Evolutionary conservation across 2,113 vertebrate genomes (phyloP).

Genomic region (Gobiocypris rarus): DNA sequence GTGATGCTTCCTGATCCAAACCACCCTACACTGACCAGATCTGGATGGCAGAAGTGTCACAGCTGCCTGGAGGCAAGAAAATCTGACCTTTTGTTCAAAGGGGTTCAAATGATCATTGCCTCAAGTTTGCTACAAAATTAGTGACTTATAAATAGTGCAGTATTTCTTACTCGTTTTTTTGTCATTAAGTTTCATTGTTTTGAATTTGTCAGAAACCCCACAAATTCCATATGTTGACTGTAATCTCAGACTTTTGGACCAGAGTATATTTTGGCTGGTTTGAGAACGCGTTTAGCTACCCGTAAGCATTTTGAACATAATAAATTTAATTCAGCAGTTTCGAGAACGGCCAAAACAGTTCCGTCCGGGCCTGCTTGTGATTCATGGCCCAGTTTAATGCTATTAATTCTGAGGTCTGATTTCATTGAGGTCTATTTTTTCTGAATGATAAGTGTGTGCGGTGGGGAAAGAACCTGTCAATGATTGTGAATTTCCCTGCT

Average conservation of each 20-base stretch:
- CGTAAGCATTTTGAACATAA: neutral
- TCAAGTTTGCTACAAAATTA: slow-evolving; percentile 20
- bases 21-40: slow-evolving; percentile 88
- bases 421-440: slow-evolving; percentile 54
- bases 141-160: slow-evolving; percentile 63
- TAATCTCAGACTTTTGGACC: neutral
- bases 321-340: neutral
- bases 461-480: slow-evolving; percentile 60
- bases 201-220: neutral
- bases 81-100: slow-evolving; percentile 17
- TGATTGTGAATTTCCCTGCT: slow-evolving; percentile 59
- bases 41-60: slow-evolving; percentile 72
- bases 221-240: neutral
- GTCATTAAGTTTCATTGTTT: slow-evolving; percentile 60
- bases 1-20: slow-evolving; percentile 64
- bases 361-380: neutral
- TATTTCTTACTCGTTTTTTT: slow-evolving; percentile 71
- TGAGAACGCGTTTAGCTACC: neutral
- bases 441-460: slow-evolving; percentile 34
- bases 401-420: slow-evolving; percentile 27
- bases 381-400: neutral
- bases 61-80: slow-evolving; percentile 63
- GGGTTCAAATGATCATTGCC: slow-evolving; percentile 16
- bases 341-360: neutral
- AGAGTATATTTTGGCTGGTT: neutral